Evolutionary conservation across 2,113 vertebrate species (phyloP).

Genomic region (Polypterus senegalus): DNA sequence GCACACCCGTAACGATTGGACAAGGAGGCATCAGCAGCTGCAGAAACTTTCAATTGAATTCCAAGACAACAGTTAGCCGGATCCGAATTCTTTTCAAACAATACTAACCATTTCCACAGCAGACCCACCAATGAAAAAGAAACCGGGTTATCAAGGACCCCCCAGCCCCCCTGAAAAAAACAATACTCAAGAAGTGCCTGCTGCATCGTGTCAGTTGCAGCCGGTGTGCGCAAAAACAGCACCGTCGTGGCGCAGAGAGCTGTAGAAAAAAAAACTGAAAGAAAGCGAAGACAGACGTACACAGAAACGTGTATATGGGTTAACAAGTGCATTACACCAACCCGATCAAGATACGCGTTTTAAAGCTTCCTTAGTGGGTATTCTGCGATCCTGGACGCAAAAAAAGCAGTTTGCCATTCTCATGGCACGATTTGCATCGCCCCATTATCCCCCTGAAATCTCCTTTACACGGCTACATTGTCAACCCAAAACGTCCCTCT

Average conservation of each 20-base stretch:
- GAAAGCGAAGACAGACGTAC: too few species aligned
- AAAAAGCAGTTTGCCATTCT: constrained; percentile 30
- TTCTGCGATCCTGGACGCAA: constrained; percentile 31
- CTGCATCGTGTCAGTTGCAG: constrained; percentile 39
- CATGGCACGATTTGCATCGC: constrained; percentile 49
- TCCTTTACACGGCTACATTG: constrained; percentile 47
- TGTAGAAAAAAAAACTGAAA: too few species aligned
- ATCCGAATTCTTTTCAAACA: constrained; percentile 41
- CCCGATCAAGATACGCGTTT: constrained; percentile 28
- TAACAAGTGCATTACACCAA: constrained; percentile 27
- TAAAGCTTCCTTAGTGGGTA: constrained; percentile 25
- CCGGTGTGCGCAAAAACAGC: constrained; percentile 41
- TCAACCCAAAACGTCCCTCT: constrained; percentile 37
- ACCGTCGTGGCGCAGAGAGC: constrained; percentile 40
- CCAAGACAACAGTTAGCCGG: constrained; percentile 26
- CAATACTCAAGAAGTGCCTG: constrained; percentile 30
- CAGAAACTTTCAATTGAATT: constrained; percentile 41
- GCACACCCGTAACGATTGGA: constrained; percentile 39
- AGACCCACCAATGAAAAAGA: constrained; percentile 34
- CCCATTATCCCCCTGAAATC: constrained; percentile 41
- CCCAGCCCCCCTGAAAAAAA: too few species aligned
- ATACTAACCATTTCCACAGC: constrained; percentile 45
- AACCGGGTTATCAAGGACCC: too few species aligned
- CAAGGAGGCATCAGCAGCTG: constrained; percentile 26
- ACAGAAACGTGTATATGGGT: constrained; percentile 24